Evolutionary conservation across 2,888 invertebrate genomes (phyloP), one percentile per base, ranked within the genome.

Genomic region (Sesamia inferens): DNA sequence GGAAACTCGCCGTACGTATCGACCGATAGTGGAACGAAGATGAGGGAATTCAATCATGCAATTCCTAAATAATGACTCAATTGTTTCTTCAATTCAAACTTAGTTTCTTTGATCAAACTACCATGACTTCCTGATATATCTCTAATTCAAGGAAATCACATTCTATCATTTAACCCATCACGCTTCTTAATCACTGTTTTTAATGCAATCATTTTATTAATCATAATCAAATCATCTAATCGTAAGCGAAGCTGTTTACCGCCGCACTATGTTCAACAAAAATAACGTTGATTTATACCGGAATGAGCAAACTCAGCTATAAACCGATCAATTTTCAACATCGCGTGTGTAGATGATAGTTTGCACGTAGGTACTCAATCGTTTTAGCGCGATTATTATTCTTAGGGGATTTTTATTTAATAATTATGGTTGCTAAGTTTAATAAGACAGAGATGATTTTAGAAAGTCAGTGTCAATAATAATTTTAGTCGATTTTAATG

Each of bases 301-400:
- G 54, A 74, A 79, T 64, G 58, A 77, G 55, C 48, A 31, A 77
- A 75, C 61, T 67, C 11, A 42, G 57, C 59, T 39, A 68, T 42
- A 70, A 76, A 78, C 57, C 66, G 66, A 81, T 85, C 64, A 74
- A 76, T 74, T 75, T 82, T 80, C 75, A 51, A 71, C 76, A 83
- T 84, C 76, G 83, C 83, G 80, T 81, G 85, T 80, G 71, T 72
- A 64, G 39, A 58, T 68, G 51, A 72, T 74, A 72, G 69, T 65
- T 76, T 62, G 61, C 70, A n/a, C 39, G 68, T 22, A 22, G 24
- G 6, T 44, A 85, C 76, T 81, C 54, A 58, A 79, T 74, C 62
- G 70, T 75, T 78, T 72, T 74, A 69, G 57, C 31, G 68, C 59
- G 61, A 71, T 79, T 76, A 59, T 55, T 66, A 79, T 74, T 74